Conservation (phyloP, 2,888 invertebrate species). For the Cremastinae sp. region DNA sequence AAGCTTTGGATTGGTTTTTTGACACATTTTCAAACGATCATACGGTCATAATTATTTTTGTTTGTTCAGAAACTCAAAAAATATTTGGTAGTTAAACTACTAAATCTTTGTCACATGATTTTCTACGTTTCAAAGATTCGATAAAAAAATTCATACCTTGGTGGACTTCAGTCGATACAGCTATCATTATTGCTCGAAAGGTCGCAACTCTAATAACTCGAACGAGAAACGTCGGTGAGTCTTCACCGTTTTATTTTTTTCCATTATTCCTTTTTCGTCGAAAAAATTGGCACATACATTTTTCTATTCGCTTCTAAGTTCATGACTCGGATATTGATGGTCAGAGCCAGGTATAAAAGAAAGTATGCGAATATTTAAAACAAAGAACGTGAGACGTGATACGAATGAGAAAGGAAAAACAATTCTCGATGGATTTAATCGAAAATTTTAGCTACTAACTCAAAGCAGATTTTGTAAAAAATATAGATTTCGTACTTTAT, state of each 20-base stretch:
- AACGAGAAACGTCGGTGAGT: too few relatives aligned
- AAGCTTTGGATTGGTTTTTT: too few relatives aligned
- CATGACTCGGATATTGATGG: conserved; percentile 3
- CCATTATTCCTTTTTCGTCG: conserved; percentile 8
- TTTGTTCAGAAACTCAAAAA: too few relatives aligned
- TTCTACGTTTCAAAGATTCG: too few relatives aligned
- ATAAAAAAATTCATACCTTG: too few relatives aligned
- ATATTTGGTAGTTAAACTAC: too few relatives aligned
- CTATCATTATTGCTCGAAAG: too few relatives aligned
- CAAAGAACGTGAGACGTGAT: not conserved
- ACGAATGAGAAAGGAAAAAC: not conserved
- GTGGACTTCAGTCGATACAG: too few relatives aligned
- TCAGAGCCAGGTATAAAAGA: conserved; percentile 25
- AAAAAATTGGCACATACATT: conserved; percentile 4
- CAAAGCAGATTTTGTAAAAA: conserved; percentile 42
- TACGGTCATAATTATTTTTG: too few relatives aligned
- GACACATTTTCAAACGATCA: too few relatives aligned
- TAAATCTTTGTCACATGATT: too few relatives aligned
- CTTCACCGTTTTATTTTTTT: not conserved
- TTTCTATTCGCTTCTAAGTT: conserved; percentile 29
- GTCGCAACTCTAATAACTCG: too few relatives aligned
- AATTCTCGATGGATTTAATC: conserved; percentile 3
- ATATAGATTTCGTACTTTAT: conserved; percentile 53
- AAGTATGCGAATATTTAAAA: not conserved
- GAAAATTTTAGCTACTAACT: conserved; percentile 10